Percentiles rank a stretch among this genome's conserved stretches.
Conservation (phyloP, 1,140 invertebrate genomes). For the Sinella curviseta region DNA sequence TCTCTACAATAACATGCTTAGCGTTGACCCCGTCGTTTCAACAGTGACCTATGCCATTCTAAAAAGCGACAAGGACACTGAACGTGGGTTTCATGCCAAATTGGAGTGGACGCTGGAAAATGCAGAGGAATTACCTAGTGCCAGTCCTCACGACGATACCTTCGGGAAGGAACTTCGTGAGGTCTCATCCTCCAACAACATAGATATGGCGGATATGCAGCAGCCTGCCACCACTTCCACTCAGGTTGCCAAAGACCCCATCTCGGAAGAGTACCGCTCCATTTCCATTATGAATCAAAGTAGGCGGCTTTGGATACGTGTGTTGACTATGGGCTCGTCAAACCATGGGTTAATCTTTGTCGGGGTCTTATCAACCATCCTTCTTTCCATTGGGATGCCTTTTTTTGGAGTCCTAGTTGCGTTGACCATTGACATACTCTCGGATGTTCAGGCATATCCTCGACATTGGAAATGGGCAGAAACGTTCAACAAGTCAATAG, state of each 20-base stretch:
- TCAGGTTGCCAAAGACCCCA: no score
- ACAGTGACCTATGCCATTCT: neutral
- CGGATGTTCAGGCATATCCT: neutral
- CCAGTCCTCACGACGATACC: no score
- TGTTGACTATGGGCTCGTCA: neutral
- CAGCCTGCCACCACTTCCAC: no score
- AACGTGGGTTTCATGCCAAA: neutral
- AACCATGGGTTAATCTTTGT: neutral
- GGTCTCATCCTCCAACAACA: no score
- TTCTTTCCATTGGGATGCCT: neutral
- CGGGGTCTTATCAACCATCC: neutral
- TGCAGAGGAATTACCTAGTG: no score
- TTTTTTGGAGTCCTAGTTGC: neutral
- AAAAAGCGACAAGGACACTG: neutral
- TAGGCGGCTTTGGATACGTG: neutral
- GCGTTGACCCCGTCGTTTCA: conserved; percentile 16
- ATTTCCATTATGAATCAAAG: neutral
- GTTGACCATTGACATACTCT: neutral
- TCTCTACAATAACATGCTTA: neutral
- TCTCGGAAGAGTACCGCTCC: no score
- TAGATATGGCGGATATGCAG: no score
- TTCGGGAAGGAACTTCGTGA: no score
- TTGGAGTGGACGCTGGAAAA: neutral
- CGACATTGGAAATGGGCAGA: neutral
- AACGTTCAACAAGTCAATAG: no score